Conservation (phyloP, 1,140 invertebrate genomes). For the Aphidius ervi region DNA sequence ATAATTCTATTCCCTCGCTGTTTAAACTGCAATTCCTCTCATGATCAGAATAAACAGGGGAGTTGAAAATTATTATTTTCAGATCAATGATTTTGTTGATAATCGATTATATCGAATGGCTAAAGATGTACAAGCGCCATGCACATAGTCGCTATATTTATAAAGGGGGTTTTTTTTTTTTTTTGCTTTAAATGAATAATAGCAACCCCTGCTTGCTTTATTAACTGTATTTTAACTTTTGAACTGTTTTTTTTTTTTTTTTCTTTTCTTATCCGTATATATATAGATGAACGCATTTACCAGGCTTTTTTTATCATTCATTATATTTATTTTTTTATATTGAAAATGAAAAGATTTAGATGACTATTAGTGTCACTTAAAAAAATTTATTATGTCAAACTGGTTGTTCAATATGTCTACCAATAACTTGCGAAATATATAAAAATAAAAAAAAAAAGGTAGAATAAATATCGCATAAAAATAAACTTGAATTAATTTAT, state of each 20-base stretch:
- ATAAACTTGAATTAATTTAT: too few relatives aligned
- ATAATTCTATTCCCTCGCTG: not conserved
- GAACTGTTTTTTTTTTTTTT: constrained; percentile 18
- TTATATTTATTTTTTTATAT: too few relatives aligned
- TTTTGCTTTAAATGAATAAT: too few relatives aligned
- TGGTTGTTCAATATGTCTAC: too few relatives aligned
- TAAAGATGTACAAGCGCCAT: constrained; percentile 13
- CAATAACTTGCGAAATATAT: too few relatives aligned
- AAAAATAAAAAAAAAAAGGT: too few relatives aligned
- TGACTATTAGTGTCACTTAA: too few relatives aligned
- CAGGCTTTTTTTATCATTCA: too few relatives aligned
- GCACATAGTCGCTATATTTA: not conserved
- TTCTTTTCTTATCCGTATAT: not conserved
- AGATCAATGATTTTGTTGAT: constrained; percentile 27
- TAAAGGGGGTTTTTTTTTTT: not conserved
- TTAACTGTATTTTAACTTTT: constrained; percentile 17
- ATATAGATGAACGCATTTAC: not conserved
- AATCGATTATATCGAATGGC: constrained; percentile 27
- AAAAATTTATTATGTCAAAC: too few relatives aligned
- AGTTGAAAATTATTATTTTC: constrained; percentile 24
- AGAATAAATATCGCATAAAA: too few relatives aligned
- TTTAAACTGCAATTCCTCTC: not conserved
- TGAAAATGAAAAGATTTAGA: too few relatives aligned
- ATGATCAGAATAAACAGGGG: constrained; percentile 22
- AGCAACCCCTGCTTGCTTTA: not conserved